Conservation (phyloP, 2,797 vertebrate genomes). For the Amblyopsis hoosieri region DNA sequence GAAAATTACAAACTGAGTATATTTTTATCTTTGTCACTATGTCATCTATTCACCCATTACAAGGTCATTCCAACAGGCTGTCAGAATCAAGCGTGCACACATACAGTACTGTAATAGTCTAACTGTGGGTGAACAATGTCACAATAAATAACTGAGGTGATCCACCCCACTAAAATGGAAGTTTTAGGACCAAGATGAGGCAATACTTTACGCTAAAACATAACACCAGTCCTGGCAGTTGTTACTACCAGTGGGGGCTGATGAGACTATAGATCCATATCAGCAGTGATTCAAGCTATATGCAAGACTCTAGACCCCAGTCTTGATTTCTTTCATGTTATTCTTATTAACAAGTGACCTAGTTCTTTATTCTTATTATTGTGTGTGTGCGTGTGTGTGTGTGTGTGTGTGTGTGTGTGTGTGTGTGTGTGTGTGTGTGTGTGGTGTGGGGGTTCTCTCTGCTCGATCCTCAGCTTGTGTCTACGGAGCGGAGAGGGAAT, state of each 20-base stretch:
- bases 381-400: conserved; percentile 3
- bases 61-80: conserved; percentile 13
- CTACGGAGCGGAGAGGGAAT: conserved; percentile 17
- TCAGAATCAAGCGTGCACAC: conserved; percentile 9
- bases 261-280: not conserved
- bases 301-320: too few relatives aligned
- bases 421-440: conserved; percentile 5
- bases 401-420: conserved; percentile 3
- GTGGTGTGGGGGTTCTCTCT: not conserved
- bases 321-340: too few relatives aligned
- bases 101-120: not conserved
- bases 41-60: conserved; percentile 25
- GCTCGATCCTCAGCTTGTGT: not conserved
- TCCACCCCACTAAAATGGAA: conserved; percentile 1
- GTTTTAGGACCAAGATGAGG: conserved; percentile 12
- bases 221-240: conserved; percentile 9
- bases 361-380: too few relatives aligned
- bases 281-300: too few relatives aligned
- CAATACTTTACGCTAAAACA: conserved; percentile 25
- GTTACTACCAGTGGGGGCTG: conserved; percentile 13
- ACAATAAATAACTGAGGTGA: conserved; percentile 18
- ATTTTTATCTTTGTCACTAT: conserved; percentile 36
- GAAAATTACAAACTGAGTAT: conserved; percentile 42
- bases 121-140: not conserved
- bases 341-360: too few relatives aligned